Evolutionary conservation across 92 coral and sea anemone genomes (phyloP).

Genomic region (Nematostella vectensis): DNA sequence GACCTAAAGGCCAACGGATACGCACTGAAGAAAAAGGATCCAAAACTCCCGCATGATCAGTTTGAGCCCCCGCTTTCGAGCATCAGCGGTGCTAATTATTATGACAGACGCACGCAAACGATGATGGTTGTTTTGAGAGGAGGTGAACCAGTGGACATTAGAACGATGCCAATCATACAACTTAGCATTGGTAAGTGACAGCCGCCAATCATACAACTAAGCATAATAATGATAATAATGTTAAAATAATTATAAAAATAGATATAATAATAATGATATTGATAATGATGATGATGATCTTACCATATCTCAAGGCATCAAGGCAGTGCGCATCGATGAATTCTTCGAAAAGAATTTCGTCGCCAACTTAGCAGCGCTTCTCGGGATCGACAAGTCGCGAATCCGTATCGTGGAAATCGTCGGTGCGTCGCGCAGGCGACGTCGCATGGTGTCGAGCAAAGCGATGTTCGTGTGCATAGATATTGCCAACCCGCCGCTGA

Average conservation of each 20-base stretch:
- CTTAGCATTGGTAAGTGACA: slow-evolving; percentile 52
- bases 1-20: slow-evolving; percentile 46
- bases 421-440: slow-evolving; percentile 37
- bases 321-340: slow-evolving; percentile 62
- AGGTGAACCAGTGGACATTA: slow-evolving; percentile 63
- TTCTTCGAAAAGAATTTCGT: slow-evolving; percentile 85
- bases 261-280: no score
- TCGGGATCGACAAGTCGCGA: slow-evolving; percentile 64
- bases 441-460: slow-evolving; percentile 44
- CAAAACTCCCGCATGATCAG: slow-evolving; percentile 68
- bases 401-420: slow-evolving; percentile 76
- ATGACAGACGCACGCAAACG: slow-evolving; percentile 54
- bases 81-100: slow-evolving; percentile 81
- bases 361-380: slow-evolving; percentile 65
- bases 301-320: slow-evolving; percentile 30
- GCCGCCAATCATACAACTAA: background rate
- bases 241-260: no score
- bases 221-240: background rate
- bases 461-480: slow-evolving; percentile 53
- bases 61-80: slow-evolving; percentile 74
- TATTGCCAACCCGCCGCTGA: slow-evolving; percentile 55
- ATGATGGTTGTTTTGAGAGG: slow-evolving; percentile 72
- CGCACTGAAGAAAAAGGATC: slow-evolving; percentile 52
- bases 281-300: no score
- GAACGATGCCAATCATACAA: slow-evolving; percentile 81